phyloP scores from a whole-genome alignment of 2,888 invertebrate species.

The Pseudococcus viburni region DNA sequence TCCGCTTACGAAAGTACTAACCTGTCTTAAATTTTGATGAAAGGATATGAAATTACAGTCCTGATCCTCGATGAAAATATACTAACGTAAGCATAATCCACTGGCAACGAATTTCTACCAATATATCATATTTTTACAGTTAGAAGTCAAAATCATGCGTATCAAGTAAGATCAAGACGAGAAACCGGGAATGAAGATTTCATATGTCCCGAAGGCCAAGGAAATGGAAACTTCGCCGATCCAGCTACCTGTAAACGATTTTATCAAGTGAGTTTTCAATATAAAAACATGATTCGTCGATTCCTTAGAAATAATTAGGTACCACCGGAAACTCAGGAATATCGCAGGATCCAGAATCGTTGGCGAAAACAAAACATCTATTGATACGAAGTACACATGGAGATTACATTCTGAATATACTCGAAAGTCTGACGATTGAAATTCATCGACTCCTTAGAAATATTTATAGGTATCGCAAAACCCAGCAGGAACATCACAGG shows the following conservation, averaged over 20 bases:
- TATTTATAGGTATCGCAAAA: too few species aligned
- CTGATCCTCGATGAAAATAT: not conserved
- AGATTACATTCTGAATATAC: too few species aligned
- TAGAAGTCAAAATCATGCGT: slow-evolving; percentile 51
- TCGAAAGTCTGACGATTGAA: too few species aligned
- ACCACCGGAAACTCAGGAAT: not conserved
- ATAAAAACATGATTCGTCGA: not conserved
- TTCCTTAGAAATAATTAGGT: not conserved
- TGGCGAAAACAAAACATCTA: too few species aligned
- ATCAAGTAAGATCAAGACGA: slow-evolving; percentile 61
- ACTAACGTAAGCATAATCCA: not conserved
- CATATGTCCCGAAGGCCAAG: slow-evolving; percentile 85
- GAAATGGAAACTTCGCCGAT: slow-evolving; percentile 91
- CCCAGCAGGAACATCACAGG: too few species aligned
- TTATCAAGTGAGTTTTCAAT: slow-evolving; percentile 80
- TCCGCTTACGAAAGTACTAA: not conserved
- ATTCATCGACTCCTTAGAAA: too few species aligned
- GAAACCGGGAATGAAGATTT: slow-evolving; percentile 74
- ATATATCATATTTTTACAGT: slow-evolving; percentile 37
- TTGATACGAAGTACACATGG: too few species aligned
- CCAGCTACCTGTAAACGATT: slow-evolving; percentile 89
- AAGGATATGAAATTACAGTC: slow-evolving; percentile 4
- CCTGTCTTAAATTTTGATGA: not conserved
- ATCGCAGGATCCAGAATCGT: too few species aligned
- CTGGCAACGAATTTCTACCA: not conserved